Evolutionary conservation across 2,888 invertebrate species (phyloP).

Genomic region (Cephus runcator): DNA sequence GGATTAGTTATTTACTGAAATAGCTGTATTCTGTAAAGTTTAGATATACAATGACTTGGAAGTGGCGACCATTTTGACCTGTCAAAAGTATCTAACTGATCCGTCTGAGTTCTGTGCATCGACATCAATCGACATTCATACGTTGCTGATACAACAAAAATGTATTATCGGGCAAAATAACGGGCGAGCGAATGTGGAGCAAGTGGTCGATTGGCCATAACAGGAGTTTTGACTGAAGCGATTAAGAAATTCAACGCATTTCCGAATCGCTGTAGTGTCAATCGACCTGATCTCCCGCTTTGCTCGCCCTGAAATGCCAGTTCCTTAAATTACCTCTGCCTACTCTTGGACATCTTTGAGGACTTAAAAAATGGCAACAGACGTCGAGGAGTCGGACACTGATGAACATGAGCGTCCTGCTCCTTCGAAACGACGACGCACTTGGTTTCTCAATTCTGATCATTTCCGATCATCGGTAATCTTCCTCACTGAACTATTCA

Average conservation of each 20-base stretch:
- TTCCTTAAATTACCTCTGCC: not conserved
- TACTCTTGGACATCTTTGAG: not conserved
- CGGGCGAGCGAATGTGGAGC: not conserved
- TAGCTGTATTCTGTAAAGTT: not conserved
- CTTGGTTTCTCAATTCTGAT: constrained; percentile 24
- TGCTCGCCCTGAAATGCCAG: not conserved
- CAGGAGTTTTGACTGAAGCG: not conserved
- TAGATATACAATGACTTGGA: not conserved
- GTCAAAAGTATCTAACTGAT: not conserved
- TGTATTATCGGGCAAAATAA: not conserved
- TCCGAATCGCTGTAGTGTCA: not conserved
- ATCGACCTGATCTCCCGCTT: not conserved
- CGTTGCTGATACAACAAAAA: not conserved
- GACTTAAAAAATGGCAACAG: constrained; percentile 54
- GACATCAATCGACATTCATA: not conserved
- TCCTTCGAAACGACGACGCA: constrained; percentile 54
- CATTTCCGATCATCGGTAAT: not conserved
- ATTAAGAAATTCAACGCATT: not conserved
- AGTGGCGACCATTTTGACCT: not conserved
- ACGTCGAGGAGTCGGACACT: constrained; percentile 58
- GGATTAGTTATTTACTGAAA: not conserved
- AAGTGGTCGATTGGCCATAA: not conserved
- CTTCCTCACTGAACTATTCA: not conserved
- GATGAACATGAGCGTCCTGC: constrained; percentile 54
- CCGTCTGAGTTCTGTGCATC: not conserved